A percentile compares a stretch with the other conserved stretches of the same genome.
Conservation (phyloP, 2,113 vertebrate species). For the Agelaius phoeniceus region DNA sequence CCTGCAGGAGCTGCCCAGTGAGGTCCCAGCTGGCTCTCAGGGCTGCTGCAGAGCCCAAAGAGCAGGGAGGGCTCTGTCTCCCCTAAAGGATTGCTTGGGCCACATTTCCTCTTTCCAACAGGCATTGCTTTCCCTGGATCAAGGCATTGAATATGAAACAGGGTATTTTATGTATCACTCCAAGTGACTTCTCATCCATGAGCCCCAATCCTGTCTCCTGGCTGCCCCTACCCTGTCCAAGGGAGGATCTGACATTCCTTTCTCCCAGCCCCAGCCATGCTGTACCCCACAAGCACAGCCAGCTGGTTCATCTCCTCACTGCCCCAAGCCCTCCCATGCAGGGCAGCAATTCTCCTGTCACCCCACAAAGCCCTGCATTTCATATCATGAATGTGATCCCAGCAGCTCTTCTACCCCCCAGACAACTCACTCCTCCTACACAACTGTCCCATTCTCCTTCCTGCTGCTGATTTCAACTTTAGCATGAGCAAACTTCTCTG, state of each 20-base stretch:
- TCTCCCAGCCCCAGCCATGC: not conserved
- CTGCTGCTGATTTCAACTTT: not conserved
- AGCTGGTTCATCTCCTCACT: not conserved
- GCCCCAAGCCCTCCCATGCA: not conserved
- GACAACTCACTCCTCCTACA: not conserved
- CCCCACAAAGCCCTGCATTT: not conserved
- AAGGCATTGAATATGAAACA: not conserved
- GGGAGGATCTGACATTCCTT: not conserved
- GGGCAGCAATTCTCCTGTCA: not conserved
- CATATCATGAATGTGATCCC: not conserved
- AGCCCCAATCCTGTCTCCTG: not conserved
- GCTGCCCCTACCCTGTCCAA: too few relatives aligned
- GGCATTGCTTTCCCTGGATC: not conserved
- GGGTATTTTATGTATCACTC: not conserved
- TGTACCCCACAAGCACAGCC: not conserved
- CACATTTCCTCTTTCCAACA: not conserved
- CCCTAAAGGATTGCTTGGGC: not conserved
- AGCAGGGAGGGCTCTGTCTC: not conserved
- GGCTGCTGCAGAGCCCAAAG: not conserved
- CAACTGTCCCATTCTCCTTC: not conserved
- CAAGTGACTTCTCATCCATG: not conserved
- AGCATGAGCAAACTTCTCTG: not conserved
- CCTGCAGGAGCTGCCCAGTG: fast-evolving
- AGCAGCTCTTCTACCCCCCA: not conserved
- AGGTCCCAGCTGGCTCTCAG: not conserved